A percentile compares a stretch with the other conserved stretches of the same genome.
phyloP scores from a whole-genome alignment of 1,140 invertebrate species.

The Pachyrhynchus sulphureomaculatus region DNA sequence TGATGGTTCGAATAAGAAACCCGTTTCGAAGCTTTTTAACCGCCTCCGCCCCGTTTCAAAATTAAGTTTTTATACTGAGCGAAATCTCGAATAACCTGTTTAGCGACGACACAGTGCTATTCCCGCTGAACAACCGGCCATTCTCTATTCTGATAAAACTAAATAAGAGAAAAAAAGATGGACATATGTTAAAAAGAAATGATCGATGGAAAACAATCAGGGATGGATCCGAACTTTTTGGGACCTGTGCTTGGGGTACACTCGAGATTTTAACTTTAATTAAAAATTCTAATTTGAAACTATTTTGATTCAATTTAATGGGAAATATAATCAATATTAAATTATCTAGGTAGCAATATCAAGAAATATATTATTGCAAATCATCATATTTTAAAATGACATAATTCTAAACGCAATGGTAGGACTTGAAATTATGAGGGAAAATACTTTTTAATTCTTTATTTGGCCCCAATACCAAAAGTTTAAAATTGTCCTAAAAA shows the following conservation, averaged over 20 bases:
- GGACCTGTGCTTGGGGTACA: not conserved
- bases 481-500: no score
- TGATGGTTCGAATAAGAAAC: conserved; percentile 16
- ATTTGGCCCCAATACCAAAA: no score
- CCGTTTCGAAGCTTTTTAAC: conserved; percentile 42
- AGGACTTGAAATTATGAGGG: no score
- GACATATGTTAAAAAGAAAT: not conserved
- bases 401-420: no score
- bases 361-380: no score
- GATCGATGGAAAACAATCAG: not conserved
- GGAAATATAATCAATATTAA: no score
- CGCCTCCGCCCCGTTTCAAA: conserved; percentile 49
- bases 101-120: conserved; percentile 16
- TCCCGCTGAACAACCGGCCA: conserved; percentile 3
- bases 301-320: no score
- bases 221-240: not conserved
- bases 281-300: no score
- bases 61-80: conserved; percentile 42
- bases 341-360: no score
- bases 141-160: not conserved
- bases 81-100: conserved; percentile 48
- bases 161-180: conserved; percentile 8
- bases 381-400: no score
- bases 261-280: not conserved
- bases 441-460: no score